Evolutionary conservation across 2,113 vertebrate species (phyloP).

Genomic region (Rattus rattus): DNA sequence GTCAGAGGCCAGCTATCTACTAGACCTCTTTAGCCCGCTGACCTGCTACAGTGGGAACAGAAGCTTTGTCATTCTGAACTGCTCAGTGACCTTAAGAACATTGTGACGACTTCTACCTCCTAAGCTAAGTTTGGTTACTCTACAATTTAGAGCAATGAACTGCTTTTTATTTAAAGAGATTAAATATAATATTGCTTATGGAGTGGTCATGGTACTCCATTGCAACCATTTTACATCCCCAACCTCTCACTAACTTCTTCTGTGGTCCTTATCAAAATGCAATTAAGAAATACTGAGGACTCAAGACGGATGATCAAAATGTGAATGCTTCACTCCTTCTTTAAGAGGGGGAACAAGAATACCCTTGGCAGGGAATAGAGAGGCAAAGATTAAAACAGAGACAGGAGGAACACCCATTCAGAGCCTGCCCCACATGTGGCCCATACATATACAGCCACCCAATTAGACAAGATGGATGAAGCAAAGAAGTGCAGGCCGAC

Average conservation of each 20-base stretch:
- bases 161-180: neutral
- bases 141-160: neutral
- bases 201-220: neutral
- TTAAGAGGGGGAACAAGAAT: too few relatives aligned
- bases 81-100: neutral
- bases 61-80: neutral
- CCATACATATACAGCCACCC: too few relatives aligned
- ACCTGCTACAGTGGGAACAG: neutral
- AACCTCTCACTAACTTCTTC: neutral
- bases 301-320: too few relatives aligned
- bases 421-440: too few relatives aligned
- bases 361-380: too few relatives aligned
- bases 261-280: neutral
- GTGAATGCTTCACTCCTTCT: too few relatives aligned
- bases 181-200: neutral
- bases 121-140: neutral
- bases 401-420: too few relatives aligned
- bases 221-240: neutral
- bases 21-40: neutral
- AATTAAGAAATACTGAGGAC: neutral
- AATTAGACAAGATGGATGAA: too few relatives aligned
- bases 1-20: too few relatives aligned
- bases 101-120: neutral
- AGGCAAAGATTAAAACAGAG: too few relatives aligned
- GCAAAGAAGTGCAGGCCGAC: too few relatives aligned